These are phyloP conservation scores for Urophycis tenuis DNA, from an alignment of 2,797 vertebrate species.

Conservation along the genomic window DNA sequence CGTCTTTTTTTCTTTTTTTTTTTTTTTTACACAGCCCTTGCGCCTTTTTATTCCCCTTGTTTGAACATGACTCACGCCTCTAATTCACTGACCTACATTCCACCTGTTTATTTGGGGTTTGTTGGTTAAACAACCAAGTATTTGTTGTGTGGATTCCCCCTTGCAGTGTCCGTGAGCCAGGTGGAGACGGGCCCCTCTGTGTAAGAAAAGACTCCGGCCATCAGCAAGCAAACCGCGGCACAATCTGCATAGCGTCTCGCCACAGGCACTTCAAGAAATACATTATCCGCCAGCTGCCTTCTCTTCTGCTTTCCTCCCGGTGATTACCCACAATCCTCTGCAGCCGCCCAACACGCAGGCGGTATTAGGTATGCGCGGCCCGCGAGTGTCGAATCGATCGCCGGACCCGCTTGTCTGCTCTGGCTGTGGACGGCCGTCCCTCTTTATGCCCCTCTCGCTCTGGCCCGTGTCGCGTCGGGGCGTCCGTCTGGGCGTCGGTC, in stretches of 20 bases:
- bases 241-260: not conserved
- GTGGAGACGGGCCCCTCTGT: not conserved
- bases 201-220: not conserved
- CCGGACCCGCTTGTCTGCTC: not conserved
- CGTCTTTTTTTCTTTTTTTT: not conserved
- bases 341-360: not conserved
- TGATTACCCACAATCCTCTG: constrained; percentile 3
- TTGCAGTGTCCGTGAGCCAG: not conserved
- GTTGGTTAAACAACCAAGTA: not conserved
- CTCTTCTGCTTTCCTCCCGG: not conserved
- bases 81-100: not conserved
- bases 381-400: not conserved
- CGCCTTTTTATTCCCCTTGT: not conserved
- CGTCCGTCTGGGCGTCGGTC: not conserved
- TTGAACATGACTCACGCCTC: not conserved
- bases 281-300: not conserved
- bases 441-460: not conserved
- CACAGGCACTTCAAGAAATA: not conserved
- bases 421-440: not conserved
- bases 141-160: not conserved
- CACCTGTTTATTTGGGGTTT: not conserved
- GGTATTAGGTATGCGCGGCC: not conserved
- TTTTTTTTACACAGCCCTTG: not conserved
- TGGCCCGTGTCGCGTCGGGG: not conserved
- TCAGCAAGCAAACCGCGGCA: not conserved